Evolutionary conservation across 2,113 vertebrate genomes (phyloP).

Genomic region (Piprites chloris): DNA sequence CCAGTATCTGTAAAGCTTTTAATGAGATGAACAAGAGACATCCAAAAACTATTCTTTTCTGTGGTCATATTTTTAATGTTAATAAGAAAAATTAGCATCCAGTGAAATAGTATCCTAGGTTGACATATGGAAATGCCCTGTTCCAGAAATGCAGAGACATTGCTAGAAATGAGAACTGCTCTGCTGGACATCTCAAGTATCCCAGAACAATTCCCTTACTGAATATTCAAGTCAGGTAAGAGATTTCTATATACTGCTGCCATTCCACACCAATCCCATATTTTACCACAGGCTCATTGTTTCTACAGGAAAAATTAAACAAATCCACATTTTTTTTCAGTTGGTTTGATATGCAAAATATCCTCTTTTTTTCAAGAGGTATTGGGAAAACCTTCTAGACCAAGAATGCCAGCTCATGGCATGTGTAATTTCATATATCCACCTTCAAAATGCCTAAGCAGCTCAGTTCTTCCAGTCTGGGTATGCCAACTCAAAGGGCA

Average conservation of each 20-base stretch:
- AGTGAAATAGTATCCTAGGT: not conserved
- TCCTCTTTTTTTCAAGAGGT: not conserved
- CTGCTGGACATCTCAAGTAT: not conserved
- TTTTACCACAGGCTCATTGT: not conserved
- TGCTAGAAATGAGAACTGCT: not conserved
- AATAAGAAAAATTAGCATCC: not conserved
- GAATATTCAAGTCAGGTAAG: not conserved
- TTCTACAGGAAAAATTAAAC: not conserved
- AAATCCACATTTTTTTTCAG: not conserved
- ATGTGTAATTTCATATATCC: not conserved
- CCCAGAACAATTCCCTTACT: not conserved
- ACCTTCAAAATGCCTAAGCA: not conserved
- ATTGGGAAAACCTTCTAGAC: not conserved
- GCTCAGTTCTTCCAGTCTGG: not conserved
- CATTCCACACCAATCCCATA: not conserved
- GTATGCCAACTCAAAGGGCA: not conserved
- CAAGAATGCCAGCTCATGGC: not conserved
- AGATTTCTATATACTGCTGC: not conserved
- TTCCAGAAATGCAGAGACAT: not conserved
- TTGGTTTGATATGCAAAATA: not conserved
- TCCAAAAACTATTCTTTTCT: not conserved
- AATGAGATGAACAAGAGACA: conserved; percentile 9
- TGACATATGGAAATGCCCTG: not conserved
- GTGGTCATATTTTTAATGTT: not conserved
- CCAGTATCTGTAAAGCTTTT: conserved; percentile 8